A percentile compares a stretch with the other conserved stretches of the same genome.
Evolutionary conservation across 2,113 vertebrate genomes (phyloP).

Genomic region (Cyphomyrus discorhynchus): DNA sequence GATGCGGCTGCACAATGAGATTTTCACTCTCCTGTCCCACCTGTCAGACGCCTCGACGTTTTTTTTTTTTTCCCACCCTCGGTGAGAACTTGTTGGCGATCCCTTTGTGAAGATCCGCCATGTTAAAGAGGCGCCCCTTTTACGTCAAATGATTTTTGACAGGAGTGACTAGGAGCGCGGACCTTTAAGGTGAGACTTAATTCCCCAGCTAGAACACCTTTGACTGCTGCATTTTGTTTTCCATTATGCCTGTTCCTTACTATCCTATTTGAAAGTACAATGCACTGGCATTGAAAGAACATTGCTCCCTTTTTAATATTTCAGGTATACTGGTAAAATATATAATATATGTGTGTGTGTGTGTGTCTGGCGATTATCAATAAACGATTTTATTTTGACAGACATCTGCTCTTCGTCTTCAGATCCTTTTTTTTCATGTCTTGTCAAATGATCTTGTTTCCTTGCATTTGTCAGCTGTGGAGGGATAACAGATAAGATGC

Average conservation of each 20-base stretch:
- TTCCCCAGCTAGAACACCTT: background rate
- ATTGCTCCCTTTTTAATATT: background rate
- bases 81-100: background rate
- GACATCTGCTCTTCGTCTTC: background rate
- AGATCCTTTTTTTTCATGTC: background rate
- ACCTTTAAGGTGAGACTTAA: background rate
- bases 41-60: background rate
- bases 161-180: background rate
- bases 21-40: conserved; percentile 1
- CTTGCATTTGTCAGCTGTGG: background rate
- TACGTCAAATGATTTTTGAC: background rate
- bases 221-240: conserved; percentile 1
- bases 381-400: background rate
- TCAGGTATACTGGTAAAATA: background rate
- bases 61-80: background rate
- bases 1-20: background rate
- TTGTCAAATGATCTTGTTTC: background rate
- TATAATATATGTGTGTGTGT: background rate
- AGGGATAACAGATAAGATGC: background rate
- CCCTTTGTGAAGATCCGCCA: background rate
- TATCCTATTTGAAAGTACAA: background rate
- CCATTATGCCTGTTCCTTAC: background rate
- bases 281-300: background rate
- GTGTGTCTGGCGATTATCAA: background rate
- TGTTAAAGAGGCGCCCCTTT: background rate